Evolutionary conservation across 1,140 invertebrate genomes (phyloP).

Genomic region (Zaprionus tsacasi): DNA sequence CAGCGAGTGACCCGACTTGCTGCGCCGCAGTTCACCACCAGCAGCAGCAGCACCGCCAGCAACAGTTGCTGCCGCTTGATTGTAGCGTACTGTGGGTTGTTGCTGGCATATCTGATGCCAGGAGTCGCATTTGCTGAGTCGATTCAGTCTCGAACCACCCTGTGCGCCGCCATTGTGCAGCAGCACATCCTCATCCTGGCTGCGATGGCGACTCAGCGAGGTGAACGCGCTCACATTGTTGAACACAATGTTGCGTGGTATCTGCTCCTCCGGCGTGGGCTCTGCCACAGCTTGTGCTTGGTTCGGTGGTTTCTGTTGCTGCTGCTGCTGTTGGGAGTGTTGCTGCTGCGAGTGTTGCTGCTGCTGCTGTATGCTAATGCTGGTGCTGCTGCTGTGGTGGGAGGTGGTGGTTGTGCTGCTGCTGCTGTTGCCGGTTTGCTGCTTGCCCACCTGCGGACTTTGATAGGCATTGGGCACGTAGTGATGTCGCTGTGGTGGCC

Average conservation of each 20-base stretch:
- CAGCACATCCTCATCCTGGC: constrained; percentile 58
- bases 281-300: constrained; percentile 60
- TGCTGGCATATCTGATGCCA: constrained; percentile 89
- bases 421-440: background rate
- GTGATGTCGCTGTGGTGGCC: constrained; percentile 78
- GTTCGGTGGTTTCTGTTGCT: constrained; percentile 66
- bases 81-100: constrained; percentile 38
- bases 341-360: constrained; percentile 43
- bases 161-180: constrained; percentile 12
- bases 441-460: constrained; percentile 65
- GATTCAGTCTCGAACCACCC: constrained; percentile 66
- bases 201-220: constrained; percentile 62
- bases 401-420: constrained; percentile 17
- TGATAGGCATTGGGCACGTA: constrained; percentile 81
- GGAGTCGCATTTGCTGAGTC: constrained; percentile 91
- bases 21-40: constrained; percentile 86
- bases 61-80: background rate
- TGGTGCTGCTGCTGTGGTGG: constrained; percentile 28
- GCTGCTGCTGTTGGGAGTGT: constrained; percentile 33
- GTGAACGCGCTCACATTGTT: constrained; percentile 78
- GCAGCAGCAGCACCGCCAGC: constrained; percentile 11
- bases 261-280: constrained; percentile 67
- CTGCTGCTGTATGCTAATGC: constrained; percentile 21
- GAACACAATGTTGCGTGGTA: constrained; percentile 80
- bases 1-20: constrained; percentile 90